Evolutionary conservation across 2,113 vertebrate genomes (phyloP).

Genomic region (Gambusia holbrooki): DNA sequence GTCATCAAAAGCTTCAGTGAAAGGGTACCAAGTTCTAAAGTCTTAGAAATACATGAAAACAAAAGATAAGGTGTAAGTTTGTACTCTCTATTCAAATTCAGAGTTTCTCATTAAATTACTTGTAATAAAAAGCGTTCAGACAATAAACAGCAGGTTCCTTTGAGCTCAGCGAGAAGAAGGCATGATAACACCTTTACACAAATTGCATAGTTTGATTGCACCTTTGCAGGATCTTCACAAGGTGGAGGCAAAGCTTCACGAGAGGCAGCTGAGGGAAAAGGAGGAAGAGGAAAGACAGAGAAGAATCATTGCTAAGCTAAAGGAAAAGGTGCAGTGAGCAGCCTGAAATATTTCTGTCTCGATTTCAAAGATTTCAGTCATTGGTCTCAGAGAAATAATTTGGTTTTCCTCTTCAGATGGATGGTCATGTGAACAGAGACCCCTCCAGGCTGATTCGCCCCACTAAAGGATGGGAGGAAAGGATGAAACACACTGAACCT

Average conservation of each 20-base stretch:
- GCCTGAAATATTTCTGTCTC: no score
- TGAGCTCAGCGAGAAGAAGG: not conserved
- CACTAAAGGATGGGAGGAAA: conserved; percentile 83
- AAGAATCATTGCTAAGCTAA: conserved; percentile 81
- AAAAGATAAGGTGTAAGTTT: not conserved
- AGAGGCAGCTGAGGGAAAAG: conserved; percentile 80
- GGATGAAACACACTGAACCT: conserved; percentile 67
- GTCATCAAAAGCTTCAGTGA: conserved; percentile 84
- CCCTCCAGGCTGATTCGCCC: conserved; percentile 74
- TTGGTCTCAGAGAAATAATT: no score
- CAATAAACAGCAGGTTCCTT: no score
- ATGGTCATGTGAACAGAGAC: conserved; percentile 78
- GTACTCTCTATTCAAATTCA: no score
- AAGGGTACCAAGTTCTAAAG: conserved; percentile 69
- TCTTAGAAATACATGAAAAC: not conserved
- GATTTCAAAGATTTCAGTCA: no score
- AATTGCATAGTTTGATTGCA: conserved; percentile 4
- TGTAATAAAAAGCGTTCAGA: no score
- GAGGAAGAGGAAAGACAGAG: conserved; percentile 82
- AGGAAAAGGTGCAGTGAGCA: conserved; percentile 82
- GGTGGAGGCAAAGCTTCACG: conserved; percentile 81
- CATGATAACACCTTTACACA: not conserved
- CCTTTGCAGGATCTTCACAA: conserved; percentile 84
- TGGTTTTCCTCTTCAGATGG: conserved; percentile 73
- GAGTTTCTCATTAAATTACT: no score